Evolutionary conservation across 2,113 vertebrate species (phyloP).

Genomic region (Perccottus glenii): DNA sequence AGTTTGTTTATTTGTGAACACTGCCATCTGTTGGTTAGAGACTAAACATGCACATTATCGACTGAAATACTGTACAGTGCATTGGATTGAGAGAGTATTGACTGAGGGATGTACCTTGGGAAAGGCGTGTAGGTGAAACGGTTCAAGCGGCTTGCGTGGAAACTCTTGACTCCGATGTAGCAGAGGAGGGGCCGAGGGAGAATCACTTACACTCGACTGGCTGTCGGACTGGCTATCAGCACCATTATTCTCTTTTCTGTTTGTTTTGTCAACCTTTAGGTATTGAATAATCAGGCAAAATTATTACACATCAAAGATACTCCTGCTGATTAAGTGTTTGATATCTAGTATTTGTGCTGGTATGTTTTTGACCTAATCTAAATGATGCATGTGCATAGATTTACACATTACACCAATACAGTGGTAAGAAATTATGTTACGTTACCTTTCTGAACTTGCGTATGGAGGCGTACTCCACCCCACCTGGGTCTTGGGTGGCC

Average conservation of each 20-base stretch:
- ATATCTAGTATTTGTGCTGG: neutral
- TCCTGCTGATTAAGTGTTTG: neutral
- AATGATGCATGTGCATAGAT: too few relatives aligned
- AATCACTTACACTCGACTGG: constrained; percentile 74
- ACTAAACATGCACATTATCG: neutral
- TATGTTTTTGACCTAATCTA: neutral
- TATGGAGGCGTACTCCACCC: constrained; percentile 76
- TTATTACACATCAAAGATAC: neutral
- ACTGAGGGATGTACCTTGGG: constrained; percentile 67
- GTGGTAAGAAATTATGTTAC: too few relatives aligned
- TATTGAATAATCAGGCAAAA: constrained; percentile 35
- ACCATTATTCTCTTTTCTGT: constrained; percentile 72
- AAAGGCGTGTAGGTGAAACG: constrained; percentile 77
- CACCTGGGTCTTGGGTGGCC: constrained; percentile 58
- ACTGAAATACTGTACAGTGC: neutral
- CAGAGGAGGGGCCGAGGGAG: constrained; percentile 65
- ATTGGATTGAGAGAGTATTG: constrained; percentile 16
- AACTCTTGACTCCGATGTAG: constrained; percentile 74
- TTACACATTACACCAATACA: too few relatives aligned
- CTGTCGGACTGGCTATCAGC: constrained; percentile 75
- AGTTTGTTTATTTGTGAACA: constrained; percentile 45
- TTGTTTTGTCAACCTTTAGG: constrained; percentile 70
- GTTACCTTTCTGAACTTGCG: constrained; percentile 77
- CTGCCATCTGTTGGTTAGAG: constrained; percentile 57
- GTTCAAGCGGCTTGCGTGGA: constrained; percentile 72